Evolutionary conservation across 2,797 vertebrate genomes (phyloP).

Genomic region (Graptemys geographica): DNA sequence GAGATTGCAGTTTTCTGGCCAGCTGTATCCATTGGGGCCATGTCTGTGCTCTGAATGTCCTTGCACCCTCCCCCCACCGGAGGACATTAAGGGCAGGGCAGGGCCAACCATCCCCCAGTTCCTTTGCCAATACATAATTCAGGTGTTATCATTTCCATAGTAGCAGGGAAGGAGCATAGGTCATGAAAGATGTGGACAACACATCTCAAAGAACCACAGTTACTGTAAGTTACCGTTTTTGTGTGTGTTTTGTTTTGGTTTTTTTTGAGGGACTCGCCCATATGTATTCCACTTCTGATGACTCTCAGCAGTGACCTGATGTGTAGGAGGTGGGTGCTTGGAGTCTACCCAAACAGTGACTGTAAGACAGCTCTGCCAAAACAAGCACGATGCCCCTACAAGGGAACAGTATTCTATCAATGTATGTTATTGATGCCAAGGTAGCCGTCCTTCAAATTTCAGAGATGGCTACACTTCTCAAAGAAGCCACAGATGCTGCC

Average conservation of each 20-base stretch:
- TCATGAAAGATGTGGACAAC: not conserved
- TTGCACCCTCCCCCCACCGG: not conserved
- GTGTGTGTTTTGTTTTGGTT: not conserved
- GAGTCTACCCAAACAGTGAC: not conserved
- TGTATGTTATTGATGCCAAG: not conserved
- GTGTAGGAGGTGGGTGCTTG: rapidly evolving
- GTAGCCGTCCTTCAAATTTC: not conserved
- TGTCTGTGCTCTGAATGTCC: rapidly evolving
- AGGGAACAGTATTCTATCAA: not conserved
- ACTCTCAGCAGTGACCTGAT: not conserved
- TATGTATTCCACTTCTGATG: not conserved
- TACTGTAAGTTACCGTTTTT: not conserved
- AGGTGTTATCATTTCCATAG: not conserved
- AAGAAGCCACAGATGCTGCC: not conserved
- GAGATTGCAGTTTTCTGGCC: not conserved
- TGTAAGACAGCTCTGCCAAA: not conserved
- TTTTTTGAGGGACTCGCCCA: not conserved
- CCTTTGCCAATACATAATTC: not conserved
- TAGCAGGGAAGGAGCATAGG: not conserved
- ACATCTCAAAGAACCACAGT: not conserved
- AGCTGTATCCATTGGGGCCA: not conserved
- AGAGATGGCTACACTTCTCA: not conserved
- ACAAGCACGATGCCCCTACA: not conserved
- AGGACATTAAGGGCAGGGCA: rapidly evolving
- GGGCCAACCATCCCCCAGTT: not conserved